These are phyloP conservation scores for Gobio occitaniae DNA, from an alignment of 2,797 vertebrate genomes.

Conservation along the genomic window DNA sequence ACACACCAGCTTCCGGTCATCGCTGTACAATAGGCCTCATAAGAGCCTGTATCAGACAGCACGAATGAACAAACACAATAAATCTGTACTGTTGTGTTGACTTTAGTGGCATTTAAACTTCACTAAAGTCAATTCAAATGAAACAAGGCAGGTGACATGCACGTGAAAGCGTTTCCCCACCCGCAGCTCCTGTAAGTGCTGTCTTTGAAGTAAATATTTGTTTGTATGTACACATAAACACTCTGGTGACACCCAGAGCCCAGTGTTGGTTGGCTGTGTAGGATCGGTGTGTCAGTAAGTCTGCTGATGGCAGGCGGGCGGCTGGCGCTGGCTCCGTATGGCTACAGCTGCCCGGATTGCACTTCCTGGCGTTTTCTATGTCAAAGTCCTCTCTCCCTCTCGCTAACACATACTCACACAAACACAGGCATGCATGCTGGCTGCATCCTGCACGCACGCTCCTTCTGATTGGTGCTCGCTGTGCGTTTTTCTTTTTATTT, in stretches of 20 bases:
- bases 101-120: background rate
- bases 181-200: slow-evolving; percentile 35
- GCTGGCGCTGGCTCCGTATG: slow-evolving; percentile 70
- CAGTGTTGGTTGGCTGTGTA: slow-evolving; percentile 58
- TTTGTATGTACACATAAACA: slow-evolving; percentile 47
- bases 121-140: background rate
- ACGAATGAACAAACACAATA: background rate
- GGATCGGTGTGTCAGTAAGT: slow-evolving; percentile 68
- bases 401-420: slow-evolving; percentile 64
- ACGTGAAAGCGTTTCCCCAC: background rate
- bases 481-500: slow-evolving; percentile 64
- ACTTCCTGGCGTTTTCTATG: slow-evolving; percentile 75
- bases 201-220: slow-evolving; percentile 59
- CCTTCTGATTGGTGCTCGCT: slow-evolving; percentile 72
- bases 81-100: background rate
- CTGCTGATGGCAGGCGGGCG: slow-evolving; percentile 71
- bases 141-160: slow-evolving; percentile 15
- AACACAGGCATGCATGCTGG: slow-evolving; percentile 67
- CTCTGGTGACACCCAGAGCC: slow-evolving; percentile 58
- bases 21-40: background rate
- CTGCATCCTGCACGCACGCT: slow-evolving; percentile 49
- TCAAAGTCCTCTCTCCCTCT: slow-evolving; percentile 69
- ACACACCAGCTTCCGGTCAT: background rate
- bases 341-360: slow-evolving; percentile 82
- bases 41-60: background rate